A percentile compares a stretch with the other conserved stretches of the same genome.
Evolutionary conservation across 30 jellyfish, hydroid and myxozoan genomes (phyloP).

Genomic region (Aurelia aurita complex sp. Pacific): DNA sequence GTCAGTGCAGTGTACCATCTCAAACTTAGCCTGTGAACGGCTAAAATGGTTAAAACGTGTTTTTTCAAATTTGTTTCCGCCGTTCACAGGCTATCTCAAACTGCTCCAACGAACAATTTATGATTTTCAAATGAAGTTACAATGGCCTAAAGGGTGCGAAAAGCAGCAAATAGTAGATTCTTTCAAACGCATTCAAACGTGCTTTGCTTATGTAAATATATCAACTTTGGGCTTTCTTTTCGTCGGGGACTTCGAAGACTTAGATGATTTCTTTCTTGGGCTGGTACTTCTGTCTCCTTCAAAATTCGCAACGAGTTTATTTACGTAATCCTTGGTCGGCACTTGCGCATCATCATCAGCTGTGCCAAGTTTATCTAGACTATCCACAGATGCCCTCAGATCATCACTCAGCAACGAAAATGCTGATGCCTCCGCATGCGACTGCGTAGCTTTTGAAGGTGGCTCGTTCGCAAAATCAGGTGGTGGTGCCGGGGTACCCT

Average conservation of each 20-base stretch:
- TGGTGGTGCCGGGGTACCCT: too few relatives aligned
- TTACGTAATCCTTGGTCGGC: constrained; percentile 56
- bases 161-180: background rate
- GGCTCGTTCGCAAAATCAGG: constrained; percentile 3
- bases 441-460: constrained; percentile 1
- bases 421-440: constrained; percentile 1
- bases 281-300: constrained; percentile 17
- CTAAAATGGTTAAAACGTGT: too few relatives aligned
- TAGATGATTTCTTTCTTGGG: background rate
- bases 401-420: constrained; percentile 63
- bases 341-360: constrained; percentile 14
- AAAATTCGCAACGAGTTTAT: constrained; percentile 58
- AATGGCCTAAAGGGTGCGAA: too few relatives aligned
- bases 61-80: too few relatives aligned
- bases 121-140: too few relatives aligned
- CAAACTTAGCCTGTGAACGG: too few relatives aligned
- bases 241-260: too few relatives aligned
- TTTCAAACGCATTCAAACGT: background rate
- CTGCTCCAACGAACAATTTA: too few relatives aligned
- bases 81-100: too few relatives aligned
- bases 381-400: constrained; percentile 57
- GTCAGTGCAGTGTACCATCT: too few relatives aligned
- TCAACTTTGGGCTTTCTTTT: constrained; percentile 39
- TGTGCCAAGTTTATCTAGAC: constrained; percentile 37
- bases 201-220: constrained; percentile 9